Base-by-base conservation (phyloP, 2,113 vertebrate species). In the Gavia stellata region DNA sequence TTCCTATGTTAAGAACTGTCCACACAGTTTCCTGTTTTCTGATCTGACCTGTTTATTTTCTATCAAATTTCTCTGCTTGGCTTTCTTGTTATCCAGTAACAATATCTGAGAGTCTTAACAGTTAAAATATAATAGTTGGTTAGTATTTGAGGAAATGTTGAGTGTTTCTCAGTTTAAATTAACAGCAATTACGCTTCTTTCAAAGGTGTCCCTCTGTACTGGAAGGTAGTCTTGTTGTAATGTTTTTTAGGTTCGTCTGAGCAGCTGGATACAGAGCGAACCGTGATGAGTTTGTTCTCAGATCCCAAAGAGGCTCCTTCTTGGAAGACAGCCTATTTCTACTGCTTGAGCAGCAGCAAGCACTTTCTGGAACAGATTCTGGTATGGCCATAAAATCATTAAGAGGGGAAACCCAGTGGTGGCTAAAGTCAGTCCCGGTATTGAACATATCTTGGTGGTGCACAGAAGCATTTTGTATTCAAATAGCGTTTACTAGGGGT, bases 351-450 rank as follows among this genome's bases (percentile, higher is more conserved):
- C 93, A 99, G 98, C 91, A 98, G 96, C 92, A 99, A 99, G 87
- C 99, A 99, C 97, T 99, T 99, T 96, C 98, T 99, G 14, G 99
- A 99, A 91, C 99, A 99, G 96, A 98, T 99, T 88, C 94, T 99
- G 98, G 99, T 99, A 98, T 58, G 98, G 61, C 75, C 74, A 38
- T 92, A 77, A 90, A 92, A 66, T 83, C 31, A 40, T 47, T 68
- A 45, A 44, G 44, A 28, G 62, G 36, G 36, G 81, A 84, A 92
- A 58, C 18, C 21, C 14, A 77, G 0, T 18, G 42, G 44, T 55
- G 34, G 26, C 68, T 93, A 7, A 81, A 78, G 44, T 75, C 82
- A 65, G 19, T 70, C 12, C 26, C 18, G 67, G 4, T 90, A 34
- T 84, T 90, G 71, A 87, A 17, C 9, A 3, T 56, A 17, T 13